Evolutionary conservation across 2,113 vertebrate species (phyloP).

Genomic region (Brachypteracias leptosomus): DNA sequence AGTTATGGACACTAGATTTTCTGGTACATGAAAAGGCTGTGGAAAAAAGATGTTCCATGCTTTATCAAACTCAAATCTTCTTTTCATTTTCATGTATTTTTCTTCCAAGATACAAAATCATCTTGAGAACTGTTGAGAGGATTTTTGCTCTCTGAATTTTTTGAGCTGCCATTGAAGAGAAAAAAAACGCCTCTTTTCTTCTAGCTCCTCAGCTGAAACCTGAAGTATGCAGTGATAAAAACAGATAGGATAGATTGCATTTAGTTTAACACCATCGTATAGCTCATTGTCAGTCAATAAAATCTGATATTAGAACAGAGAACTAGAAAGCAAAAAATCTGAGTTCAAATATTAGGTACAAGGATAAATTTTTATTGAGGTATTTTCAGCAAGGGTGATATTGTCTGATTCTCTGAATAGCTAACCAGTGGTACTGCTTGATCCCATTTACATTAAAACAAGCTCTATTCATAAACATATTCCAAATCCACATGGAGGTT

Average conservation of each 20-base stretch:
- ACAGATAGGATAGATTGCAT: constrained; percentile 45
- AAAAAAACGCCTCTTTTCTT: not conserved
- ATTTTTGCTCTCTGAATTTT: constrained; percentile 33
- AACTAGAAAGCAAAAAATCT: constrained; percentile 53
- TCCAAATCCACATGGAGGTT: constrained; percentile 72
- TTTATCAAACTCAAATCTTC: constrained; percentile 22
- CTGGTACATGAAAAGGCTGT: not conserved
- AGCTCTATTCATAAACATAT: constrained; percentile 75
- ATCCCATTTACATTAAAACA: constrained; percentile 81
- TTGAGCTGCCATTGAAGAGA: not conserved
- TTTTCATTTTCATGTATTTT: constrained; percentile 37
- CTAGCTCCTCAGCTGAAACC: constrained; percentile 25
- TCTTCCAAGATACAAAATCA: not conserved
- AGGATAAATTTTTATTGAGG: constrained; percentile 71
- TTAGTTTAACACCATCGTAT: constrained; percentile 27
- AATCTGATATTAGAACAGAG: constrained; percentile 61
- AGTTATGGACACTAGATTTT: constrained; percentile 21
- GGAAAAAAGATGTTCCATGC: constrained; percentile 1
- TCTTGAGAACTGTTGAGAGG: constrained; percentile 13
- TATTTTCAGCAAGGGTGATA: constrained; percentile 70
- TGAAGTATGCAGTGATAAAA: constrained; percentile 44
- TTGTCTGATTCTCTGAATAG: constrained; percentile 76
- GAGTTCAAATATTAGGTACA: constrained; percentile 69
- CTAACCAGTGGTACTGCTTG: constrained; percentile 72
- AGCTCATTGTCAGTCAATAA: constrained; percentile 61